phyloP scores from a whole-genome alignment of 2,797 vertebrate genomes.

The Diplodus sargus region DNA sequence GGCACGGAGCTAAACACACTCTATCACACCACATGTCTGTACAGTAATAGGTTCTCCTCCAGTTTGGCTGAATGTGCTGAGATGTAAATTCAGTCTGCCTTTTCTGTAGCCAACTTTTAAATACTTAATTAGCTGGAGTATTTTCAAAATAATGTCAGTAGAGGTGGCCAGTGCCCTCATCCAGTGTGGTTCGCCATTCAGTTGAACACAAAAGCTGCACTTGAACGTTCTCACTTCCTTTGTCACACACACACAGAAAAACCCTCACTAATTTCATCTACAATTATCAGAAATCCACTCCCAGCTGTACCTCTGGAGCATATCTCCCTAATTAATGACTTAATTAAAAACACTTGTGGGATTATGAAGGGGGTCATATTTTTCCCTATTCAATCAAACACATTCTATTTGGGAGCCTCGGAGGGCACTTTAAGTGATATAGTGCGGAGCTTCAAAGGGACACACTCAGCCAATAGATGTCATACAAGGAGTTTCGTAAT shows the following conservation, averaged over 20 bases:
- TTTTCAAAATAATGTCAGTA: constrained; percentile 3
- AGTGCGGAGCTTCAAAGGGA: constrained; percentile 49
- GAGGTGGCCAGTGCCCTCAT: constrained; percentile 10
- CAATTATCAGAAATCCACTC: constrained; percentile 63
- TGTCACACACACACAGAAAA: constrained; percentile 40
- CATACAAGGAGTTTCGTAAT: constrained; percentile 28
- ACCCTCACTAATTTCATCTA: constrained; percentile 50
- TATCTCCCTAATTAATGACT: constrained; percentile 82
- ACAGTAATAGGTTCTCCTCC: constrained; percentile 18
- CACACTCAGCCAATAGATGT: constrained; percentile 12
- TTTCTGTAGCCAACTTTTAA: constrained; percentile 4
- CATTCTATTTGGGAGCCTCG: constrained; percentile 48
- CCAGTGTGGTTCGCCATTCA: constrained; percentile 2
- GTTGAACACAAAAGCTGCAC: constrained; percentile 17
- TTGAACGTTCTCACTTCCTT: constrained; percentile 45
- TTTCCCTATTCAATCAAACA: constrained; percentile 78
- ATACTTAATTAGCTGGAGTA: constrained; percentile 7
- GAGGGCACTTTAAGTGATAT: constrained; percentile 53
- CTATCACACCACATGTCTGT: constrained; percentile 13
- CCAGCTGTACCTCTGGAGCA: constrained; percentile 66
- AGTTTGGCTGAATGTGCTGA: neutral
- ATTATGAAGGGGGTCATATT: constrained; percentile 74
- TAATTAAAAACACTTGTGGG: constrained; percentile 81
- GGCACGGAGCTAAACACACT: constrained; percentile 28
- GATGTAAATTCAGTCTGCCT: neutral